Percentiles rank a stretch among this genome's conserved stretches.
Conservation (phyloP, 1,140 invertebrate species). For the Sinonovacula constricta region DNA sequence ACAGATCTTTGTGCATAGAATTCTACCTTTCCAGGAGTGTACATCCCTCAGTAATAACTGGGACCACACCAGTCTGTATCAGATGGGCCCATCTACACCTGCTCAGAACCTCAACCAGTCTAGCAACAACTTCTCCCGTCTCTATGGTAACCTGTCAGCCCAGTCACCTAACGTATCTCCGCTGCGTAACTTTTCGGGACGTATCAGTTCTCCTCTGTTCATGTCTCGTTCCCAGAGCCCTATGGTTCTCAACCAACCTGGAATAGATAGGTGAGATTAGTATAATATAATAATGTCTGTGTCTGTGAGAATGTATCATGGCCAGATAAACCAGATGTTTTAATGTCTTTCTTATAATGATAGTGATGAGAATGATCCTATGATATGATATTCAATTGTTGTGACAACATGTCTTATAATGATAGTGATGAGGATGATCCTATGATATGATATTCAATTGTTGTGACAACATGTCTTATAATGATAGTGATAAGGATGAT, state of each 20-base stretch:
- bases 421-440: no score
- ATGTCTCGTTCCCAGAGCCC: slow-evolving; percentile 56
- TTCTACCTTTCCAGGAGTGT: slow-evolving; percentile 71
- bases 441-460: no score
- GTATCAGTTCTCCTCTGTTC: slow-evolving; percentile 66
- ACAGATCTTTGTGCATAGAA: no score
- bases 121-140: slow-evolving; percentile 61
- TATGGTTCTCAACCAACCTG: slow-evolving; percentile 4
- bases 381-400: no score
- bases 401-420: no score
- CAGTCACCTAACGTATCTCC: slow-evolving; percentile 73
- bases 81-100: slow-evolving; percentile 51
- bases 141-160: slow-evolving; percentile 62
- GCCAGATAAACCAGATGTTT: no score
- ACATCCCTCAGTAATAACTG: slow-evolving; percentile 56
- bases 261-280: slow-evolving; percentile 29
- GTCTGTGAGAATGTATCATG: no score
- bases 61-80: slow-evolving; percentile 64
- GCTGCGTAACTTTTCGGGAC: slow-evolving; percentile 65
- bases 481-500: no score
- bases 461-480: no score
- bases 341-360: no score
- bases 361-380: no score
- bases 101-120: slow-evolving; percentile 61
- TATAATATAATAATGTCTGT: no score